Evolutionary conservation across 2,888 invertebrate genomes (phyloP).

Genomic region (Toxonevra muliebris): DNA sequence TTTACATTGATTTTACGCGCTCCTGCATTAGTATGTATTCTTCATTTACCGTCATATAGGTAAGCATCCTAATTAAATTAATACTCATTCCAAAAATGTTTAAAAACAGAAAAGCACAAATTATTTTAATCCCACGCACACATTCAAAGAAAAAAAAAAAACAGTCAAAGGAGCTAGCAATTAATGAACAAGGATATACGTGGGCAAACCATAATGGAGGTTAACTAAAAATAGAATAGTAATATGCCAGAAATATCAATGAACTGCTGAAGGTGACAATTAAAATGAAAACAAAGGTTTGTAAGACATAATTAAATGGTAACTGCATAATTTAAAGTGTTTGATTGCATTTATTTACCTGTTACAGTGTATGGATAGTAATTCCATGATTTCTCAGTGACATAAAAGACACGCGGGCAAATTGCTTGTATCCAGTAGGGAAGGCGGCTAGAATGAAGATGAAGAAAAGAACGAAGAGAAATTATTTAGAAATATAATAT

Average conservation of each 20-base stretch:
- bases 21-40: too few species aligned
- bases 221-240: not conserved
- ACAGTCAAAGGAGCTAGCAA: not conserved
- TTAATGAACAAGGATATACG: slow-evolving; percentile 1
- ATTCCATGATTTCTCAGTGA: slow-evolving; percentile 95
- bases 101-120: too few species aligned
- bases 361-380: slow-evolving; percentile 92
- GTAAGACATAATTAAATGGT: too few species aligned
- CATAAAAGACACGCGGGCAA: slow-evolving; percentile 89
- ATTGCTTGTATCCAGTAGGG: slow-evolving; percentile 90
- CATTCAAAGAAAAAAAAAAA: slow-evolving; percentile 1
- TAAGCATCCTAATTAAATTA: too few species aligned
- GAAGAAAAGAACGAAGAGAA: too few species aligned
- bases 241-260: not conserved
- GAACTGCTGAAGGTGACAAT: not conserved
- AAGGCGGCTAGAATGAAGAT: slow-evolving; percentile 74
- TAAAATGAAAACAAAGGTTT: not conserved
- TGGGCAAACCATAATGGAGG: not conserved
- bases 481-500: too few species aligned
- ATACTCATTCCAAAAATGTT: too few species aligned
- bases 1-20: too few species aligned
- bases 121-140: not conserved
- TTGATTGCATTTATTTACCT: slow-evolving; percentile 66
- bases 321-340: not conserved
- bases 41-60: too few species aligned